Conservation (phyloP, 2,113 vertebrate species). For the Raja brachyura region DNA sequence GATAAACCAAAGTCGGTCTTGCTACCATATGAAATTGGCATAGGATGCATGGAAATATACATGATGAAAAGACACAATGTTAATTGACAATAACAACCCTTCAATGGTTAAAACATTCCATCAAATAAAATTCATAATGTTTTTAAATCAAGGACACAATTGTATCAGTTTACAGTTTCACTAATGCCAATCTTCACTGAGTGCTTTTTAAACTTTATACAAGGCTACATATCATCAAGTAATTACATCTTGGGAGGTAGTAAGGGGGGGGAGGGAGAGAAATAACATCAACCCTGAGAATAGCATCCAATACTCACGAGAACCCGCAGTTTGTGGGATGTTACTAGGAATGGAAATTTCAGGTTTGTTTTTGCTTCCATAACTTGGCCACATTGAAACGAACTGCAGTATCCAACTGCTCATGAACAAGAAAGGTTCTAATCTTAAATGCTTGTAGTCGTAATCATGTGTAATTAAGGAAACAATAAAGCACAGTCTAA, state of each 20-base stretch:
- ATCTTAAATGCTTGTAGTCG: neutral
- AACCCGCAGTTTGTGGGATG: neutral
- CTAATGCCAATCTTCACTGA: neutral
- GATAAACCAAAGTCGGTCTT: neutral
- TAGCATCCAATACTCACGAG: neutral
- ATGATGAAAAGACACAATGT: neutral
- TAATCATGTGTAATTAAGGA: neutral
- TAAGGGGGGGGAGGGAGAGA: neutral
- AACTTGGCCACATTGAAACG: neutral
- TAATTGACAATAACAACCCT: neutral
- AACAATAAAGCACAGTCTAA: neutral
- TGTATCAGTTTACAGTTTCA: neutral
- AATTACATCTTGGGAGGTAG: neutral
- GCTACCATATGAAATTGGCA: neutral
- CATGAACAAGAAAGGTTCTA: neutral
- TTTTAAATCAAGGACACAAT: too few species aligned
- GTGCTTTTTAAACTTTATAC: neutral
- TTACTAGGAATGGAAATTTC: neutral
- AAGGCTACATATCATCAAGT: neutral
- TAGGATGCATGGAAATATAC: neutral
- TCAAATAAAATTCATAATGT: neutral
- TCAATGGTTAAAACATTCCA: neutral
- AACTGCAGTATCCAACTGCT: neutral
- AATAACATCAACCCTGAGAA: neutral
- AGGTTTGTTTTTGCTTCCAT: neutral